Evolutionary conservation across 1,140 invertebrate genomes (phyloP), one percentile per base, ranked within the genome.

Genomic region (Ceratina australensis): DNA sequence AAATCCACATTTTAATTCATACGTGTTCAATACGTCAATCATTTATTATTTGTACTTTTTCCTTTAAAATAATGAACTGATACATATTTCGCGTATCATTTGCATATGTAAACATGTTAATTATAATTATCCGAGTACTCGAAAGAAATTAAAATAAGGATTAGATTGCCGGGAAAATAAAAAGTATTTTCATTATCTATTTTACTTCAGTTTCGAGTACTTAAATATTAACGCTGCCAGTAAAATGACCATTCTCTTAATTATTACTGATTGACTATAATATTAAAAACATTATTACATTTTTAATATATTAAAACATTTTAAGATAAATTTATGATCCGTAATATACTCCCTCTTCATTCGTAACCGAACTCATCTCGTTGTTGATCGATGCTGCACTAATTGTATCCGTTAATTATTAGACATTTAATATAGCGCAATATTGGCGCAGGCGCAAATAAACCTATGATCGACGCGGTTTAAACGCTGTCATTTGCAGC

Each of bases 311-410:
- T 42, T 42, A 42, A 42, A 42, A 42, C 7, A 42, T 8, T 42
- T 42, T 0, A 42, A 42, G 2, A 42, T 42, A 10, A 42, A 42
- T 42, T 42, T 42, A 42, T 42, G 10, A 42, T 42, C 33, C 10
- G 33, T 42, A 42, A 42, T 42, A 42, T 42, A 42, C 33, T 42
- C 10, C 10, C 10, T 42, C 28, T 33, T 33, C 33, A 20, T 47
- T 16, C 13, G 2, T n/a, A 1, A 22, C 5, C 28, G 12, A 42
- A 22, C 33, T 47, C 15, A 10, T 12, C 54, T 60, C 24, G 26
- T 57, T 18, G n/a, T 10, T 68, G 42, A 67, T 71, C 73, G 67
- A 81, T 57, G 76, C 66, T 59, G 47, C 13, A 20, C 66, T 72
- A 75, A 79, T 81, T 78, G 15, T 1, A 2, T 22, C 26, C 16